Conservation (phyloP, 2,888 invertebrate species). For the Polydrusus cervinus region DNA sequence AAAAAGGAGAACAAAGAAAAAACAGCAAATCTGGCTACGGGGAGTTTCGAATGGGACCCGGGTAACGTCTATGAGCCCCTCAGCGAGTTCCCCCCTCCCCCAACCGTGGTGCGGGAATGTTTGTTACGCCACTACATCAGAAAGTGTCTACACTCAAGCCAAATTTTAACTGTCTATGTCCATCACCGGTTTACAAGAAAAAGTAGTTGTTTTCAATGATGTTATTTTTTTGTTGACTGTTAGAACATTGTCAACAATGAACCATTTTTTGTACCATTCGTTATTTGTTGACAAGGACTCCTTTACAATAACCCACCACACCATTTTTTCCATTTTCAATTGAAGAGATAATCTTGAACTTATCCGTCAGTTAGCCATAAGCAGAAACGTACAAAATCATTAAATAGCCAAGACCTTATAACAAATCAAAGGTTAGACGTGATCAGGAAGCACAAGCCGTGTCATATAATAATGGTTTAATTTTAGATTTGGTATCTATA, state of each 20-base stretch:
- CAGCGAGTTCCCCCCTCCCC: no score
- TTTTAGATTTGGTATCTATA: slow-evolving; percentile 12
- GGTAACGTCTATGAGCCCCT: no score
- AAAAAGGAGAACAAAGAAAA: no score
- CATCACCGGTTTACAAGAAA: no score
- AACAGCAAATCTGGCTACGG: no score
- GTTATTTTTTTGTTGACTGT: no score
- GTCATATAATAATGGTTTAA: background rate
- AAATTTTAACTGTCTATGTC: no score
- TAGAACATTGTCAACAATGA: background rate
- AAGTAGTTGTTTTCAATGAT: no score
- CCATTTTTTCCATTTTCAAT: slow-evolving; percentile 1
- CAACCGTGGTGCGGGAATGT: no score
- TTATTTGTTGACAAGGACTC: background rate
- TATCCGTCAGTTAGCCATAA: slow-evolving; percentile 32
- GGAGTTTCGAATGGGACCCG: no score
- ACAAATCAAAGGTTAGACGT: slow-evolving; percentile 49
- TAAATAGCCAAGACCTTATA: slow-evolving; percentile 51
- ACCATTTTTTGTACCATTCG: background rate
- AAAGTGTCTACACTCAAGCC: no score
- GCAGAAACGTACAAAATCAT: slow-evolving; percentile 27
- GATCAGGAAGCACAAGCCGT: slow-evolving; percentile 8
- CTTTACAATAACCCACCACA: background rate
- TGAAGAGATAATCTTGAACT: slow-evolving; percentile 33
- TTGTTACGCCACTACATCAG: no score